Evolutionary conservation across 2,113 vertebrate species (phyloP), one percentile per base, ranked within the genome.

Genomic region (Urocitellus parryii): DNA sequence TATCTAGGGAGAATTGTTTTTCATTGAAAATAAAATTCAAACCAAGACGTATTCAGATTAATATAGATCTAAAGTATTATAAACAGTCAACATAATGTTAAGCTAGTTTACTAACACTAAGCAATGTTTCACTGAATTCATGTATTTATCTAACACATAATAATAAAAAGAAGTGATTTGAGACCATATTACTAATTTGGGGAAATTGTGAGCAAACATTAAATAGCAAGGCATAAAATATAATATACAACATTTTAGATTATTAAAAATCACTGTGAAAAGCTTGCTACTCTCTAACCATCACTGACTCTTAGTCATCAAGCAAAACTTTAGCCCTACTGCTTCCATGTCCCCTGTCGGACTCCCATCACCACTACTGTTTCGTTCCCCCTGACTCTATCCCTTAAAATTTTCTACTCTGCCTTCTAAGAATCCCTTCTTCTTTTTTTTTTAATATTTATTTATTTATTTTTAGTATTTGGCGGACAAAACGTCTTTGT

Each of bases 1-100:
- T 39, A 65, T 67, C 84, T 39, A 72, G 6, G 22, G 27, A 65
- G 48, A 17, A n/a, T 81, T 77, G 45, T 53, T 86, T 77, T 87
- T 93, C 5, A 86, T 78, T 85, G 39, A 91, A 74, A 81, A 91
- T 20, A 61, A 5, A 61, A 32, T 85, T 89, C 8, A 91, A 70
- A 42, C 37, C 0, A 42, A 94, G 39, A 45, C 22, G 73, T 80
- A 74, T 51, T 56, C 68, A 86, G 90, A 77, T 53, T 34, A 70
- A 53, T 5, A 32, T 32, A 90, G 48, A 68, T 68, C 1, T n/a
- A 89, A 92, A 70, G 58, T 39, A 74, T 78, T 65, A 78, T 25
- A 73, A 5, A 53, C 63, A 89, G 63, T 27, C 76, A 78, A 58
- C 16, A 92, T 32, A 7, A 18, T 81, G 25, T 4, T 24, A 25